phyloP scores from a whole-genome alignment of 2,888 invertebrate genomes.

The Ophion slaviceki region DNA sequence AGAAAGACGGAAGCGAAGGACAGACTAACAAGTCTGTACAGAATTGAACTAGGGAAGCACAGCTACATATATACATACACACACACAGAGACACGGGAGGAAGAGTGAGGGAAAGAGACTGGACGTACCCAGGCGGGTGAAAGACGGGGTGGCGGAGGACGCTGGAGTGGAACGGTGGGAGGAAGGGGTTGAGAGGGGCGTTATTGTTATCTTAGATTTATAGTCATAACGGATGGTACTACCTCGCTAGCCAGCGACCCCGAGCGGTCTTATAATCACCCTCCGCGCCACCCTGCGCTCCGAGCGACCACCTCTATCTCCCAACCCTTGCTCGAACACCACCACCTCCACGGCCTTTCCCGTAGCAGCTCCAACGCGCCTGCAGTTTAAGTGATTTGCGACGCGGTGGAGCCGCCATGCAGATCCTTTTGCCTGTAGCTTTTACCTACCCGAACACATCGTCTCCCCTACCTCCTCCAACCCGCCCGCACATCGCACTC shows the following conservation, averaged over 20 bases:
- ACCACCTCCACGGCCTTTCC: slow-evolving; percentile 69
- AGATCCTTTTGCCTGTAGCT: slow-evolving; percentile 82
- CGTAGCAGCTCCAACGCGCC: slow-evolving; percentile 78
- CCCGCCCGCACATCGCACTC: slow-evolving; percentile 40
- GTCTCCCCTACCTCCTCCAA: slow-evolving; percentile 55
- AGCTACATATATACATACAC: slow-evolving; percentile 15
- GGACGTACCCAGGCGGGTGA: slow-evolving; percentile 31
- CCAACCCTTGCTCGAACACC: slow-evolving; percentile 72
- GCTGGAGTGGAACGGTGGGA: slow-evolving; percentile 64
- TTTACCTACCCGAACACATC: slow-evolving; percentile 62
- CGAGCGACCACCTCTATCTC: slow-evolving; percentile 70
- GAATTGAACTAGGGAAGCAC: slow-evolving; percentile 48
- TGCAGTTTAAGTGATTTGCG: slow-evolving; percentile 84
- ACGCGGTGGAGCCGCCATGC: slow-evolving; percentile 83
- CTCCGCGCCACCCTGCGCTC: slow-evolving; percentile 76
- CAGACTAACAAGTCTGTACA: slow-evolving; percentile 50
- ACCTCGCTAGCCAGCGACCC: slow-evolving; percentile 83
- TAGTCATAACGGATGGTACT: slow-evolving; percentile 84
- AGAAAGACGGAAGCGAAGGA: slow-evolving; percentile 56
- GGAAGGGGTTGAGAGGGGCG: slow-evolving; percentile 78
- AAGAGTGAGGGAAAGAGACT: slow-evolving; percentile 56
- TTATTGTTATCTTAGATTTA: slow-evolving; percentile 84
- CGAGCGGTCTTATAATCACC: slow-evolving; percentile 84
- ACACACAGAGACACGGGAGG: slow-evolving; percentile 34
- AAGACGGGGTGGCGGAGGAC: slow-evolving; percentile 60